Base-by-base conservation (phyloP, 2,113 vertebrate species). In the Triplophysa siluroides region DNA sequence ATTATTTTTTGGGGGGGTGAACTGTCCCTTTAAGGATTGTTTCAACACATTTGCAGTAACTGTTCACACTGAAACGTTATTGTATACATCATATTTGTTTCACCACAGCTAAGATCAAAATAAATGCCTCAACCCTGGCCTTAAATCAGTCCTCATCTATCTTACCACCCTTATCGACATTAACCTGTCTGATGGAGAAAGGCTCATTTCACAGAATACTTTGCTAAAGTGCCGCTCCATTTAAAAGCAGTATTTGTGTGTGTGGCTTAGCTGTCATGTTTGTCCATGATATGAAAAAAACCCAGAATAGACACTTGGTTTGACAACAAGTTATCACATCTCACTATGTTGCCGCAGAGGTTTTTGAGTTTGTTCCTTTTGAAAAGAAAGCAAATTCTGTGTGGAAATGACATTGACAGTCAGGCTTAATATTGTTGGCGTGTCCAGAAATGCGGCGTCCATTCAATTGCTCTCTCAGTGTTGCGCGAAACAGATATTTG, bases 141-240 rank as follows among this genome's bases (percentile, higher is more conserved):
- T 41, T 60, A 41, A 60, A 73, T 73, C 70, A 73, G 33, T 60
- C 21, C 13, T 73, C 70, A 41, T 41, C 70, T 73, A 41, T 41
- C 54, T 60, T 18, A 23, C 54, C 41, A 21, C 33, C 33, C 33
- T 73, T 73, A 73, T 43, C 9, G 70, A 73, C 70, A 43, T 43
- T 43, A 41, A 60, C 52, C 33, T 43, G 12, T 73, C n/a, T 73
- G 19, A 60, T 60, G n/a, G 54, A 60, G 13, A 73, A 3, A 0
- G 54, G 54, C 13, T 60, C 29, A 73, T 73, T 73, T 73, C 33
- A 73, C 33, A 41, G 33, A 58, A 73, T 60, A 24, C 54, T 73
- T 21, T 23, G 54, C 41, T 73, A 13, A 73, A n/a, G 70, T 4
- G 8, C 33, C 7, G 16, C 29, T 60, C 33, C 13, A 73, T 16